A percentile compares a stretch with the other conserved stretches of the same genome.
Evolutionary conservation across 2,797 vertebrate species (phyloP).

Genomic region (Malacoctenus gilli): DNA sequence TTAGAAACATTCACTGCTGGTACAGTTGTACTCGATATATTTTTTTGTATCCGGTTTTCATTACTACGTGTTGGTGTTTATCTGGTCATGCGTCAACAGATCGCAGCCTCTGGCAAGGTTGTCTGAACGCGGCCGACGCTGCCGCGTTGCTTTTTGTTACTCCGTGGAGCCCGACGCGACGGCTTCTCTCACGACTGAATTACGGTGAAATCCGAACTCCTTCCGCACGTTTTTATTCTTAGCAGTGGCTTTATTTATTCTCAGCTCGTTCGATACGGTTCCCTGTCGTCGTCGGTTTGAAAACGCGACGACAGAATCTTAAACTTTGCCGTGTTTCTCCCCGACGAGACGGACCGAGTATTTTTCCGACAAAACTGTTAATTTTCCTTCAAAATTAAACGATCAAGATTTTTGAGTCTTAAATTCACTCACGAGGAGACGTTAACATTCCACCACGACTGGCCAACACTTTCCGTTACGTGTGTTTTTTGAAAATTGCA

Average conservation of each 20-base stretch:
- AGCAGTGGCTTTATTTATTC: constrained; percentile 78
- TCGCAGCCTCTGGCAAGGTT: constrained; percentile 89
- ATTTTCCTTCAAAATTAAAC: constrained; percentile 24
- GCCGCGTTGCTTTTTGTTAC: constrained; percentile 56
- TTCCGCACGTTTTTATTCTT: constrained; percentile 65
- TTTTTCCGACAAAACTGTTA: constrained; percentile 64
- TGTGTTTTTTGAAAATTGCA: constrained; percentile 31
- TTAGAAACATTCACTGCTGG: constrained; percentile 98
- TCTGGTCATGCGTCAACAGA: constrained; percentile 77
- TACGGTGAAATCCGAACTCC: constrained; percentile 53
- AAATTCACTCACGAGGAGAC: constrained; percentile 32
- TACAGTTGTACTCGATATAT: constrained; percentile 94
- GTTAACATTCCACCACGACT: constrained; percentile 61
- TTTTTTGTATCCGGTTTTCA: constrained; percentile 80
- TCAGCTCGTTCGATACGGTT: too few relatives aligned
- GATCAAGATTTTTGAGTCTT: too few relatives aligned
- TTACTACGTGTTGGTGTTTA: constrained; percentile 75
- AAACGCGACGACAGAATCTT: constrained; percentile 15
- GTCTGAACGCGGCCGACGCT: constrained; percentile 69
- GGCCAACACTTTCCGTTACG: too few relatives aligned
- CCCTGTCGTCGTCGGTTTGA: too few relatives aligned
- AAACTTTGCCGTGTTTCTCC: constrained; percentile 44
- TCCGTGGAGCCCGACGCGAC: constrained; percentile 74
- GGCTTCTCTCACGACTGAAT: constrained; percentile 74
- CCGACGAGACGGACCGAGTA: constrained; percentile 50